A percentile compares a stretch with the other conserved stretches of the same genome.
Conservation (phyloP, 2,797 vertebrate species). For the Sebastes trivittatus region DNA sequence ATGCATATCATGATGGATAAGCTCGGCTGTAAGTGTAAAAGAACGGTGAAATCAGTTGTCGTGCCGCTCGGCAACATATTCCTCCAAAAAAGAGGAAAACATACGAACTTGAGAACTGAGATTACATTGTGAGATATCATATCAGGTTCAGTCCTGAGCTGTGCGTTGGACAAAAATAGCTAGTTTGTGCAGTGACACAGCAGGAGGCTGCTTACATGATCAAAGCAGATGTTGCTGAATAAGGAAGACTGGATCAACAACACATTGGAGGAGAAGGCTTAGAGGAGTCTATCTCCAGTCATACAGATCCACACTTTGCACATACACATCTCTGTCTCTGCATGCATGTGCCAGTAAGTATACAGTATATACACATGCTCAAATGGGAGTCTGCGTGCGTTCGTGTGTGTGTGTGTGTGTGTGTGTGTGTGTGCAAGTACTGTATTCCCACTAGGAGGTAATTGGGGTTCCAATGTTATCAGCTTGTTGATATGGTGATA, state of each 20-base stretch:
- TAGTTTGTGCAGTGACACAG: neutral
- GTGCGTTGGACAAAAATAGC: slow-evolving; percentile 25
- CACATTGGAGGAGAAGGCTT: slow-evolving; percentile 8
- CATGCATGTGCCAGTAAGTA: neutral
- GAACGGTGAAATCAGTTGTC: neutral
- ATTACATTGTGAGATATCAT: slow-evolving; percentile 12
- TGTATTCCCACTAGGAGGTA: slow-evolving; percentile 35
- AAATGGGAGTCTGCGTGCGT: neutral
- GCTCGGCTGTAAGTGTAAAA: neutral
- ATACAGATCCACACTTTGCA: neutral
- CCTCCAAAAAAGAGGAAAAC: neutral
- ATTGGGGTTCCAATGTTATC: slow-evolving; percentile 45
- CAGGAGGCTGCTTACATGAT: slow-evolving; percentile 28
- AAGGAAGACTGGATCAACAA: slow-evolving; percentile 13
- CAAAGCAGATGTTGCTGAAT: slow-evolving; percentile 36
- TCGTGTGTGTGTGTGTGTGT: neutral
- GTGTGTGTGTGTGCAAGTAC: neutral
- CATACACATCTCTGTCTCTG: neutral
- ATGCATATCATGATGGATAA: slow-evolving; percentile 2
- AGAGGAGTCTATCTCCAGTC: neutral
- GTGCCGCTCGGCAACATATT: slow-evolving; percentile 5
- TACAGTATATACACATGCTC: neutral
- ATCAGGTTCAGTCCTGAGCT: neutral
- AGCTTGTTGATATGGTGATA: slow-evolving; percentile 48
- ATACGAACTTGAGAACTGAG: neutral